Evolutionary conservation across 2,113 vertebrate genomes (phyloP).

Genomic region (Mesocricetus auratus): DNA sequence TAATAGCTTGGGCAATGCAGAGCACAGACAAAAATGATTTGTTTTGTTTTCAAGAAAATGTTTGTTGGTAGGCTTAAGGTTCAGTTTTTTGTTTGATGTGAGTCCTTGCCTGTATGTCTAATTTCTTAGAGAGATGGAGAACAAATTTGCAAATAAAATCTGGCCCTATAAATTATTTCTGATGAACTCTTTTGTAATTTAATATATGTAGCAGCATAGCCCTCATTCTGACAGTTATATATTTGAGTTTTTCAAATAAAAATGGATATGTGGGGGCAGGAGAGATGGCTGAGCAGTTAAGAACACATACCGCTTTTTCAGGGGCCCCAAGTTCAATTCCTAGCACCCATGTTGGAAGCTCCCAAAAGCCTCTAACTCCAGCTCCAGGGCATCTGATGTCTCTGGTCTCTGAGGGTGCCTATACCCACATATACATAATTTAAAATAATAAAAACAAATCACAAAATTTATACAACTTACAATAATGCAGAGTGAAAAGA

Average conservation of each 20-base stretch:
- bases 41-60: slow-evolving; percentile 42
- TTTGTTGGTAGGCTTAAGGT: slow-evolving; percentile 31
- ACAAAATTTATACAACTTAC: background rate
- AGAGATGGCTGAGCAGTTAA: background rate
- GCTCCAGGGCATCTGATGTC: background rate
- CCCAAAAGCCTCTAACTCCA: background rate
- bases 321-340: background rate
- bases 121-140: slow-evolving; percentile 32
- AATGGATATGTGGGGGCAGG: background rate
- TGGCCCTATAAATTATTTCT: background rate
- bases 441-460: background rate
- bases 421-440: background rate
- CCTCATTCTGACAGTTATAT: background rate
- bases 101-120: slow-evolving; percentile 26
- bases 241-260: background rate
- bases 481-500: background rate
- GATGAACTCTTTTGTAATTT: background rate
- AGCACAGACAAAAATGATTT: slow-evolving; percentile 31
- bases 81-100: slow-evolving; percentile 45
- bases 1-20: background rate
- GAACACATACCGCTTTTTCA: background rate
- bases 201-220: background rate
- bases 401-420: background rate
- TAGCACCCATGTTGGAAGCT: background rate
- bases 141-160: background rate